A percentile compares a stretch with the other conserved stretches of the same genome.
Conservation (phyloP, 2,797 vertebrate genomes). For the Limosa lapponica region DNA sequence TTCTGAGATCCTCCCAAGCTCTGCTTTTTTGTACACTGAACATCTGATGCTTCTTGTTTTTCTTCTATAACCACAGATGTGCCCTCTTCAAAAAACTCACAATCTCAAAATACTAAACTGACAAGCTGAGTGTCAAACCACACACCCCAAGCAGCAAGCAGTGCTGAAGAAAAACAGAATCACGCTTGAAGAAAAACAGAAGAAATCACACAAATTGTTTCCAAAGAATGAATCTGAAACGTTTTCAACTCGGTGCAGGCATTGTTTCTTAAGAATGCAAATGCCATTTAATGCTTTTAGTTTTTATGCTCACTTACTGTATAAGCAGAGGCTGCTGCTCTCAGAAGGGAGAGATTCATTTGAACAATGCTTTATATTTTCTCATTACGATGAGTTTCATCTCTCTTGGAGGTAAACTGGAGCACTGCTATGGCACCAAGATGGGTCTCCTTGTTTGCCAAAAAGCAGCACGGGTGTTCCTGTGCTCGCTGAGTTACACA, state of each 20-base stretch:
- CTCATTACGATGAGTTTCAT: neutral
- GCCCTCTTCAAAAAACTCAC: constrained; percentile 72
- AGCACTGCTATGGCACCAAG: neutral
- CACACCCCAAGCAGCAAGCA: constrained; percentile 62
- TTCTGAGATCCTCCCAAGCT: constrained; percentile 59
- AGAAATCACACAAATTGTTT: constrained; percentile 66
- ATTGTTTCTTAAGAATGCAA: neutral
- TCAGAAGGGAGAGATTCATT: neutral
- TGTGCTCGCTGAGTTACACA: neutral
- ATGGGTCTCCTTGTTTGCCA: neutral
- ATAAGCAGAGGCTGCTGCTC: neutral
- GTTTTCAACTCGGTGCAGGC: neutral
- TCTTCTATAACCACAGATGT: constrained; percentile 69
- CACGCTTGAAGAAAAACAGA: constrained; percentile 52
- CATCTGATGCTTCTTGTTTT: constrained; percentile 68
- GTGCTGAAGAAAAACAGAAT: constrained; percentile 59
- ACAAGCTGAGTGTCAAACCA: constrained; percentile 61
- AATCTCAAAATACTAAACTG: constrained; percentile 63
- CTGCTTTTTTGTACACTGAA: constrained; percentile 50
- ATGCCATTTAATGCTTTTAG: neutral
- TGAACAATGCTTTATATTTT: neutral
- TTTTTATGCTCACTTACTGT: neutral
- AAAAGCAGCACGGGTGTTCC: neutral
- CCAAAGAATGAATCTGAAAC: constrained; percentile 46
- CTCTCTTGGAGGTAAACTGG: neutral